Percentiles rank a stretch among this genome's conserved stretches.
Conservation (phyloP, 2,888 invertebrate species). For the Epistrophella euchroma region DNA sequence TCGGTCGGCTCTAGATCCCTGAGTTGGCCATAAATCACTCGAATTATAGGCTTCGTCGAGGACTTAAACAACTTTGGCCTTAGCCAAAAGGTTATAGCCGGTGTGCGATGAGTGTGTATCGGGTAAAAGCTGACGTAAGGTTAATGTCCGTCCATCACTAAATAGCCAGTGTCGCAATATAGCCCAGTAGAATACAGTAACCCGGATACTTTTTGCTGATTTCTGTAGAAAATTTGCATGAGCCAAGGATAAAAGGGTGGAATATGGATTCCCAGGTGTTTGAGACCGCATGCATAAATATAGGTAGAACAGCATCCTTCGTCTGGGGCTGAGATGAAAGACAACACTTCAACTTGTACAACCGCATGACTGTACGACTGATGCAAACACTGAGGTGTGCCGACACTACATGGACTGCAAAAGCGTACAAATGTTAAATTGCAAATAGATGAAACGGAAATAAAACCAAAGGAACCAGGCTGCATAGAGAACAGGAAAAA, state of each 20-base stretch:
- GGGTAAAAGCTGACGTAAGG: slow-evolving; percentile 11
- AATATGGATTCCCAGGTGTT: slow-evolving; percentile 33
- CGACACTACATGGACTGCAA: slow-evolving; percentile 16
- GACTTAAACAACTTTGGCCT: slow-evolving; percentile 62
- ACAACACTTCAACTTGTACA: slow-evolving; percentile 31
- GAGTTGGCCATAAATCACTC: slow-evolving; percentile 70
- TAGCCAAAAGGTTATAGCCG: slow-evolving; percentile 22
- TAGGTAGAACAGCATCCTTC: slow-evolving; percentile 32
- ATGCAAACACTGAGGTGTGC: slow-evolving; percentile 61
- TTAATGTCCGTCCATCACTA: slow-evolving; percentile 67
- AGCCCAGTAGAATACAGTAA: slow-evolving; percentile 9
- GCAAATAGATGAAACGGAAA: slow-evolving; percentile 72
- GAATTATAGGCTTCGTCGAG: slow-evolving; percentile 75
- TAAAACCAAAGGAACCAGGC: slow-evolving; percentile 37
- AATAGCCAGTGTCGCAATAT: slow-evolving; percentile 62
- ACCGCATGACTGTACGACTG: slow-evolving; percentile 33
- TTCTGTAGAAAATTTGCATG: slow-evolving; percentile 67
- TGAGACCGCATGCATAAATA: slow-evolving; percentile 64
- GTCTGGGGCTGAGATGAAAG: slow-evolving; percentile 25
- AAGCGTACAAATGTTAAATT: slow-evolving; percentile 66
- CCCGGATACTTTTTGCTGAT: slow-evolving; percentile 62
- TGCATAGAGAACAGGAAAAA: not conserved
- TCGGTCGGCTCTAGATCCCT: slow-evolving; percentile 2
- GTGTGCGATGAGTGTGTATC: slow-evolving; percentile 23
- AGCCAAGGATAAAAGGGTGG: not conserved